Conservation (phyloP, 92 coral and sea anemone species). For the Epizoanthus rinbou region DNA sequence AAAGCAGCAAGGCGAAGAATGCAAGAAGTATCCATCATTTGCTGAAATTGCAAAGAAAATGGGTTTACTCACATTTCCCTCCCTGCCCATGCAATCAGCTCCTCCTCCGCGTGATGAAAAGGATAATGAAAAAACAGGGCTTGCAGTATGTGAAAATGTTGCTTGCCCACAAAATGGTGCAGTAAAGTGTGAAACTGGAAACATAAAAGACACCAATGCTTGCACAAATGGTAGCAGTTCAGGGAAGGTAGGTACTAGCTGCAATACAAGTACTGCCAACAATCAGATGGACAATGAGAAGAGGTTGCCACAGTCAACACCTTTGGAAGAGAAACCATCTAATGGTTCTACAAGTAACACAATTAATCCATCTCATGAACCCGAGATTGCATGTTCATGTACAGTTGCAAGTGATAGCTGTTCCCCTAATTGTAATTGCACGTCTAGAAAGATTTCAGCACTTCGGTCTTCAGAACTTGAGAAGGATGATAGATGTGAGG, state of each 20-base stretch:
- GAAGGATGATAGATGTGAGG: slow-evolving; percentile 16
- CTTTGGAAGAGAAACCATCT: slow-evolving; percentile 12
- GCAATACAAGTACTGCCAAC: not conserved
- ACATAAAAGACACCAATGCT: not conserved
- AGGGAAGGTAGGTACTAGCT: not conserved
- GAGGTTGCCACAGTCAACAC: not conserved
- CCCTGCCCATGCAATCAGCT: not conserved
- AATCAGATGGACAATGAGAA: not conserved
- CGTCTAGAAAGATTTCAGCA: not conserved
- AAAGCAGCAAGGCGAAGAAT: slow-evolving; percentile 40
- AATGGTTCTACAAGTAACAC: not conserved
- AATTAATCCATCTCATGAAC: not conserved
- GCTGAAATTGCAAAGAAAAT: slow-evolving; percentile 75
- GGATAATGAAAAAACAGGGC: slow-evolving; percentile 1
- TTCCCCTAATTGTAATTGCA: not conserved
- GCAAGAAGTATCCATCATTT: slow-evolving; percentile 65
- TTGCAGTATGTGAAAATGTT: not conserved
- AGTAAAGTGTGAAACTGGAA: not conserved
- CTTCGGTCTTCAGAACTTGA: not conserved
- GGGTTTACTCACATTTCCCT: slow-evolving; percentile 42
- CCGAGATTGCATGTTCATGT: not conserved
- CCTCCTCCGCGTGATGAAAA: not conserved
- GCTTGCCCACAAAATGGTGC: not conserved
- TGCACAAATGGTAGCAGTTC: not conserved
- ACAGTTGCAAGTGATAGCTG: not conserved